Conservation (phyloP, 2,113 vertebrate genomes). For the Phrynocephalus versicolor region DNA sequence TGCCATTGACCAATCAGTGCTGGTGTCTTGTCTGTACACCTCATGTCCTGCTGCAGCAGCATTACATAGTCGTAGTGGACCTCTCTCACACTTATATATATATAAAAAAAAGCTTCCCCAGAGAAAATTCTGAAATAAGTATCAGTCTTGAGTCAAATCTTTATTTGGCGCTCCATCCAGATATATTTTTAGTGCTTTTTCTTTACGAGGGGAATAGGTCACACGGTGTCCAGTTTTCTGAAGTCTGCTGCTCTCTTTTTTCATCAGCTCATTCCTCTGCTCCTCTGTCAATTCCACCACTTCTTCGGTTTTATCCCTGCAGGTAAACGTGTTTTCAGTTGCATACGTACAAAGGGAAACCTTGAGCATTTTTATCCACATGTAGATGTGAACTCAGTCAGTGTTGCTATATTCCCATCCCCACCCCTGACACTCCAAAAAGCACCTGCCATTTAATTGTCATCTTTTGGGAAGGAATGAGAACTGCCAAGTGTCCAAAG, state of each 20-base stretch:
- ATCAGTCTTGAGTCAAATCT: slow-evolving; percentile 94
- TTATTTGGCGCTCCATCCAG: slow-evolving; percentile 94
- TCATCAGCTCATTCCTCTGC: slow-evolving; percentile 95
- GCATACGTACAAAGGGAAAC: not conserved
- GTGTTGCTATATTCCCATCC: not conserved
- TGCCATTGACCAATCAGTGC: slow-evolving; percentile 76
- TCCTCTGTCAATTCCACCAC: slow-evolving; percentile 93
- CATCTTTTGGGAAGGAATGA: too few species aligned
- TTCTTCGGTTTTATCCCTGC: slow-evolving; percentile 92
- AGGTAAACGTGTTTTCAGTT: slow-evolving; percentile 32
- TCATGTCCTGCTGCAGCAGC: slow-evolving; percentile 75
- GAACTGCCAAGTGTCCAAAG: not conserved
- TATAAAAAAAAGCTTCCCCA: slow-evolving; percentile 73
- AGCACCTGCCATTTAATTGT: not conserved
- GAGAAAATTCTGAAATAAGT: slow-evolving; percentile 72
- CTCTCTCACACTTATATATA: slow-evolving; percentile 57
- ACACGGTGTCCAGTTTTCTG: slow-evolving; percentile 96
- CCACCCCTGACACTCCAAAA: too few species aligned
- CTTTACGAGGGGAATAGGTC: slow-evolving; percentile 97
- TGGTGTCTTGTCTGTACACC: slow-evolving; percentile 84
- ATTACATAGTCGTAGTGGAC: slow-evolving; percentile 84
- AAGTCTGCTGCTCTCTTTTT: slow-evolving; percentile 97
- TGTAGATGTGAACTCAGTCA: not conserved
- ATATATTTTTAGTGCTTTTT: slow-evolving; percentile 99
- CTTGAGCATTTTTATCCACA: not conserved